phyloP scores from a whole-genome alignment of 2,888 invertebrate species.

The Mystacides longicornis region DNA sequence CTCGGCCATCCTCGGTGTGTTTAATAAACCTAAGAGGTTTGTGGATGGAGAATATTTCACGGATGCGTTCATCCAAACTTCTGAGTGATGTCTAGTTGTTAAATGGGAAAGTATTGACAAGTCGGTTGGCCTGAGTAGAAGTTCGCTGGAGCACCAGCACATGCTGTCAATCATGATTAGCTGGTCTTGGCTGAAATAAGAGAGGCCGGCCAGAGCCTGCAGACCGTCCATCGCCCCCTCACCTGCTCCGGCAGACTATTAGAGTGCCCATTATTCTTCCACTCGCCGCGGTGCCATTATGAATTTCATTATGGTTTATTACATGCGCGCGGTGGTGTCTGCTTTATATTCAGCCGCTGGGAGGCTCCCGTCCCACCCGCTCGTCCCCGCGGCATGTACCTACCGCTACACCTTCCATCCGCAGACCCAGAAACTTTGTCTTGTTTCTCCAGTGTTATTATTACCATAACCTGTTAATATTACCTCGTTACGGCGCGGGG shows the following conservation, averaged over 20 bases:
- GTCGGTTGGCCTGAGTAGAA: too few species aligned
- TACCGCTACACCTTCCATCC: background rate
- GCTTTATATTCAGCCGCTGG: conserved; percentile 5
- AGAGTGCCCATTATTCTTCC: conserved; percentile 9
- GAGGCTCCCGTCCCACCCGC: background rate
- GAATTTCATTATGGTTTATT: conserved; percentile 19
- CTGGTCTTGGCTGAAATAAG: too few species aligned
- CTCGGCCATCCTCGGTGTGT: too few species aligned
- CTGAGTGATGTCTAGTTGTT: too few species aligned
- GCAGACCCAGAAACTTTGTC: conserved; percentile 1
- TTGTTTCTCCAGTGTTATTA: background rate
- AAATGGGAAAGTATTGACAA: too few species aligned
- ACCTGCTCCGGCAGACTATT: background rate
- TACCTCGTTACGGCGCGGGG: background rate
- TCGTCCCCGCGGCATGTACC: conserved; percentile 3
- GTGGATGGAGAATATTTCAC: too few species aligned
- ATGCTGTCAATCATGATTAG: too few species aligned
- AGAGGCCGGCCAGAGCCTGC: too few species aligned
- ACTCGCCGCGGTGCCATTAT: conserved; percentile 10
- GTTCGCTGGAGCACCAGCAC: too few species aligned
- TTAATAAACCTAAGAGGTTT: too few species aligned
- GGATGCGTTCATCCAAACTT: too few species aligned
- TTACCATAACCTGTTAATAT: background rate
- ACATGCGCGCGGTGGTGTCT: conserved; percentile 11
- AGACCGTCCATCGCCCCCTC: background rate